Evolutionary conservation across 2,888 invertebrate species (phyloP), one percentile per base, ranked within the genome.

Genomic region (Tetragnatha montana): DNA sequence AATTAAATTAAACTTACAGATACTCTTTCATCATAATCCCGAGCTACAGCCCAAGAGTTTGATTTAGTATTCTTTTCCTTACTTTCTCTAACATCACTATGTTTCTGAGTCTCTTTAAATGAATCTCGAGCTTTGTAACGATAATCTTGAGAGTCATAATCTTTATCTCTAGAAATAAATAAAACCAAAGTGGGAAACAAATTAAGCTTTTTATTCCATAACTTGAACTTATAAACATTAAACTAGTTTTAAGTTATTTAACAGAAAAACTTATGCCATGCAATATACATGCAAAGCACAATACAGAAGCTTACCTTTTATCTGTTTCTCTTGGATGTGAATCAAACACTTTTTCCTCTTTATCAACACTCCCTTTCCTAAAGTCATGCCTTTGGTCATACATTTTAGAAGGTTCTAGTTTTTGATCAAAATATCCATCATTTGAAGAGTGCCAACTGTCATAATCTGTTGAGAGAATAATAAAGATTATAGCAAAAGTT

Each of bases 311-410:
- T 69, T 75, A 81, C 89, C 89, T 81, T 17, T 81, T 50, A 1
- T 89, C 88, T n/a, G 84, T 1, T 68, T 91, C 91, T 60, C 85
- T 83, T 17, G 86, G 69, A 86, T 91, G 91, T 51, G 91, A 69
- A 71, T 91, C 91, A 80, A 91, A 84, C 19, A 73, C 19, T 17
- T 91, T 91, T 21, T 92, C 92, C 8, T 92, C 91, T 21, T 87
- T 89, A 19, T 87, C 91, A 10, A 74, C 12, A 47, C 22, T 19
- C 35, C 81, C 21, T n/a, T 91, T 79, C 21, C 92, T 91, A 51
- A 91, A 92, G 51, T 92, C 91, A 49, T 87, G 89, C n/a, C 91
- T 75, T 70, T 92, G 91, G 17, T 92, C 92, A 87, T 90, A 92
- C 2, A 75, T 71, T 69, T 91, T 87, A 60, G 73, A 19, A 71